Evolutionary conservation across 2,797 vertebrate species (phyloP).

Genomic region (Microctenopoma stevenorrisi): DNA sequence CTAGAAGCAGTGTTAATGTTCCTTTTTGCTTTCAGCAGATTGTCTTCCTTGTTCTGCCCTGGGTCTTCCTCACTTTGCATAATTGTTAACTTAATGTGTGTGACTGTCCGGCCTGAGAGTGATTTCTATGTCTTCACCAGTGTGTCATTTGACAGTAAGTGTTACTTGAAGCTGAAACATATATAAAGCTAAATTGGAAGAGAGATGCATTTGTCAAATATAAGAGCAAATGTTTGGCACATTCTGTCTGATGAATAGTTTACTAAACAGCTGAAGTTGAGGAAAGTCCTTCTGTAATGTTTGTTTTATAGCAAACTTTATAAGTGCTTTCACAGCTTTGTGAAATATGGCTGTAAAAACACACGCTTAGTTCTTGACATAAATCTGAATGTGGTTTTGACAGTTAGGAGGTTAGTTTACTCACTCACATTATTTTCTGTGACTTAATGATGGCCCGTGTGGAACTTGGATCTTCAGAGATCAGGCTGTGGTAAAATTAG

Average conservation of each 20-base stretch:
- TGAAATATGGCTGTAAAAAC: constrained; percentile 22
- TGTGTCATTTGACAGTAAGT: too few relatives aligned
- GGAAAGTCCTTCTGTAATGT: constrained; percentile 6
- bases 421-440: constrained; percentile 24
- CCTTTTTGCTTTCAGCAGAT: too few relatives aligned
- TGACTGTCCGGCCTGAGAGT: too few relatives aligned
- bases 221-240: constrained; percentile 13
- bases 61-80: too few relatives aligned
- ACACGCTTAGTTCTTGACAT: constrained; percentile 15
- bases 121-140: too few relatives aligned
- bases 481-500: constrained; percentile 15
- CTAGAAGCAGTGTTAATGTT: too few relatives aligned
- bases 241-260: constrained; percentile 19
- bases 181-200: constrained; percentile 12
- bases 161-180: constrained; percentile 14
- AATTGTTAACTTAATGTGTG: too few relatives aligned
- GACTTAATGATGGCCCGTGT: constrained; percentile 57
- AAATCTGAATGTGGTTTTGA: constrained; percentile 34
- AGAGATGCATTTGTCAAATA: constrained; percentile 32
- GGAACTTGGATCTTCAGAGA: constrained; percentile 15
- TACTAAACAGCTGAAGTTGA: constrained; percentile 22
- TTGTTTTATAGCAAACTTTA: constrained; percentile 6
- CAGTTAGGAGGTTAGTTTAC: constrained; percentile 31
- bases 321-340: not conserved
- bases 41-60: too few relatives aligned